Base-by-base conservation (phyloP, 1,140 invertebrate species). In the Limonius californicus region DNA sequence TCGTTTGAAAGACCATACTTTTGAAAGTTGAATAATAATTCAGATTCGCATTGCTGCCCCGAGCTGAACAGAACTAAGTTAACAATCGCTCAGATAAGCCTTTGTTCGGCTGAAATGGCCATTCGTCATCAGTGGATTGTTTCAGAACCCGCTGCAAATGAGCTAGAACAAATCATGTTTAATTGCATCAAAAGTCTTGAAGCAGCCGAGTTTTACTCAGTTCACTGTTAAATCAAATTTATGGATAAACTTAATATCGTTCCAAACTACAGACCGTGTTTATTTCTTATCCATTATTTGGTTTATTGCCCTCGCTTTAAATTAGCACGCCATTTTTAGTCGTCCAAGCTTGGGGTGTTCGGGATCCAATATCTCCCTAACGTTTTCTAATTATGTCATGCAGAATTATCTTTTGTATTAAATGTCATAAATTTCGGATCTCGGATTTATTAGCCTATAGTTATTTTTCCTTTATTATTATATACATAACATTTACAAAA, bases 191-290 rank as follows among this genome's bases (percentile, higher is more conserved):
- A 74, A 73, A 66, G 70, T 68, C 67, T 67, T 69, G 57, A 54
- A 59, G 57, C 27, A 47, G 57, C 64, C 23, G 58, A 58, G 67
- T 72, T 71, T 69, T 72, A 70, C 70, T 70, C 70, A 71, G 66
- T 72, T 75, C 71, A 69, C 70, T 71, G 72, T 72, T 74, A 76
- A 76, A 75, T 75, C 74, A 75, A 75, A 75, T 76, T 76, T 76
- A 76, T 76, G 73, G 74, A 74, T 73, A 76, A 76, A 76, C 73
- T 76, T 76, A 75, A 75, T 75, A 74, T 75, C 69, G 70, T 71
- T 70, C 70, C 64, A 72, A 66, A 76, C 69, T 76, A 73, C 73
- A 75, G 73, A 71, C 72, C 75, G 71, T 74, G 74, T 72, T 74
- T 74, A 70, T 68, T 66, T 74, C 67, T 68, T 66, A 70, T 67